These are phyloP conservation scores for Eurystomus glaucurus DNA, from an alignment of 2,797 vertebrate genomes.

Conservation along the genomic window DNA sequence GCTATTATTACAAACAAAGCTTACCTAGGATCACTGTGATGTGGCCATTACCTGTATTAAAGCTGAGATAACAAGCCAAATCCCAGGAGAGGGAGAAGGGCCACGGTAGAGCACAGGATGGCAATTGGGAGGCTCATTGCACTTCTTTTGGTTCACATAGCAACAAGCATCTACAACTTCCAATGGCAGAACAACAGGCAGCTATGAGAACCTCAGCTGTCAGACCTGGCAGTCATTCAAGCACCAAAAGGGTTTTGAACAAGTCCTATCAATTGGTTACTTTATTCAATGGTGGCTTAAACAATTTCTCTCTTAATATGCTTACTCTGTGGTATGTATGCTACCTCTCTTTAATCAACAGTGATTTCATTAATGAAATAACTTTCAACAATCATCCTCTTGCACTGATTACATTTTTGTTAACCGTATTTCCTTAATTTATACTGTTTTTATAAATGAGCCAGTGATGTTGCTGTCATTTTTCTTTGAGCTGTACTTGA, in stretches of 20 bases:
- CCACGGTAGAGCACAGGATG: background rate
- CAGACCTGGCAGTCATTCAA: constrained; percentile 79
- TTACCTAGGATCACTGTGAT: constrained; percentile 14
- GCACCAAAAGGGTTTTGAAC: constrained; percentile 45
- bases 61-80: background rate
- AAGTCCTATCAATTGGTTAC: constrained; percentile 7
- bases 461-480: background rate
- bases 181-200: constrained; percentile 70
- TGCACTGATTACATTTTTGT: background rate
- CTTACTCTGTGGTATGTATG: background rate
- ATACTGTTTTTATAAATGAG: background rate
- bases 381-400: background rate
- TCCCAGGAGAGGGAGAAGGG: background rate
- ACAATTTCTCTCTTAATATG: constrained; percentile 13
- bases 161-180: constrained; percentile 78
- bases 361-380: background rate
- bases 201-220: constrained; percentile 78
- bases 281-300: constrained; percentile 33
- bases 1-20: background rate
- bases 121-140: constrained; percentile 6
- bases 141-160: constrained; percentile 78
- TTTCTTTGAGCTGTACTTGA: background rate
- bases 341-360: background rate
- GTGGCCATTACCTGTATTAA: constrained; percentile 5
- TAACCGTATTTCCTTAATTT: background rate